Conservation (phyloP, 2,888 invertebrate species). For the Clistopyga incitator region DNA sequence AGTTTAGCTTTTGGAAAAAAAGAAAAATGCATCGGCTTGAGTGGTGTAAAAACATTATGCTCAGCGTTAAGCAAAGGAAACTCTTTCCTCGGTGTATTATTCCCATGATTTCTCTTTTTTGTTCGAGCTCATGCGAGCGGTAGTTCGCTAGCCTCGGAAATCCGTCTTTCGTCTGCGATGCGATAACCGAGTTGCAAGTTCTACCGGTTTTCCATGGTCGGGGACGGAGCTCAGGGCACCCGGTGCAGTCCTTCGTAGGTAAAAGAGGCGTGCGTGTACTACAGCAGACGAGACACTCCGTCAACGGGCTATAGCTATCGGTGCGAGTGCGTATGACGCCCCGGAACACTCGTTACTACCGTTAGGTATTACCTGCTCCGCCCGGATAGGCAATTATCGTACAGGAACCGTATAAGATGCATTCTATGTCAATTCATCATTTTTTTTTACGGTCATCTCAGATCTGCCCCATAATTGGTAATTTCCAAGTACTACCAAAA, state of each 20-base stretch:
- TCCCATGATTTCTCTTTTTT: constrained; percentile 3
- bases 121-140: constrained; percentile 7
- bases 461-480: no score
- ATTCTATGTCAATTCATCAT: no score
- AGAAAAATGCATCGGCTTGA: no score
- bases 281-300: constrained; percentile 26
- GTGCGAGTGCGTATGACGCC: constrained; percentile 44
- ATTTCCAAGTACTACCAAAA: no score
- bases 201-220: constrained; percentile 66
- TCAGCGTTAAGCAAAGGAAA: no score
- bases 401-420: constrained; percentile 20
- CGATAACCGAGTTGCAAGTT: constrained; percentile 58
- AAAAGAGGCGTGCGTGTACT: background rate
- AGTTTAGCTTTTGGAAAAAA: no score
- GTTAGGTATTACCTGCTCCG: constrained; percentile 58
- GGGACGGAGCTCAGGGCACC: background rate
- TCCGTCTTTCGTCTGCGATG: constrained; percentile 14
- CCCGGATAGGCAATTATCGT: constrained; percentile 61
- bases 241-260: background rate
- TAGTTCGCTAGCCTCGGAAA: constrained; percentile 13
- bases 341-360: constrained; percentile 61
- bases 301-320: constrained; percentile 29
- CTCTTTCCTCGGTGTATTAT: background rate
- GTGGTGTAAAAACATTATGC: no score
- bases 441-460: no score